Base-by-base conservation (phyloP, 2,888 invertebrate genomes). In the Nomada ferruginata region DNA sequence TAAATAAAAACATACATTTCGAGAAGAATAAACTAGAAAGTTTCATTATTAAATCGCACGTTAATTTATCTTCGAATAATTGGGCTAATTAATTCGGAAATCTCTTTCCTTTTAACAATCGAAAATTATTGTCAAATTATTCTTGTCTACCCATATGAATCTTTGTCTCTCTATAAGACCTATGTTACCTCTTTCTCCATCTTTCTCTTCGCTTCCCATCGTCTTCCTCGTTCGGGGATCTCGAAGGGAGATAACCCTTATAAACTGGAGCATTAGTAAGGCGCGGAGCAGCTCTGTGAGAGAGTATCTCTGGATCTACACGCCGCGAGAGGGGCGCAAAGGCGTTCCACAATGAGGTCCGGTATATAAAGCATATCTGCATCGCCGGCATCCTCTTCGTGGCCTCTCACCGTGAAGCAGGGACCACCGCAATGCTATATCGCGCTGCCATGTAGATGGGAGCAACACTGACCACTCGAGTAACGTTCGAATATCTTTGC, bases 241-340 rank as follows among this genome's bases (percentile, higher is more conserved):
- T 71, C 83, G 69, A 70, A 63, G 68, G 60, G 77, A 90, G 91
- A 92, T 92, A 92, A 91, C 91, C 91, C 91, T 92, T 91, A 92
- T 92, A 92, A 93, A 93, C 92, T 92, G 91, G 92, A 92, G 92
- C 92, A 93, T 93, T 93, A 93, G 93, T 90, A 89, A 91, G 89
- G 88, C 90, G 91, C 86, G 89, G 91, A 91, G 90, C 89, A 87
- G 84, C 87, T 83, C 84, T 82, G 82, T 82, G 85, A 86, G 84
- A 87, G 87, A 85, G 89, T 89, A 91, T 91, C 91, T 88, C 78
- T 78, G 83, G 85, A 92, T 92, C 92, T 91, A 91, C 91, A 90
- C 88, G 89, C 75, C 84, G 86, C 89, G 83, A 83, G 87, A 87
- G 84, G 87, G 89, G 88, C 89, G 90, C 87, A 89, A 88, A 89